These are phyloP conservation scores for Sus scrofa DNA, from an alignment of 2,113 vertebrate genomes.

Conservation along the genomic window DNA sequence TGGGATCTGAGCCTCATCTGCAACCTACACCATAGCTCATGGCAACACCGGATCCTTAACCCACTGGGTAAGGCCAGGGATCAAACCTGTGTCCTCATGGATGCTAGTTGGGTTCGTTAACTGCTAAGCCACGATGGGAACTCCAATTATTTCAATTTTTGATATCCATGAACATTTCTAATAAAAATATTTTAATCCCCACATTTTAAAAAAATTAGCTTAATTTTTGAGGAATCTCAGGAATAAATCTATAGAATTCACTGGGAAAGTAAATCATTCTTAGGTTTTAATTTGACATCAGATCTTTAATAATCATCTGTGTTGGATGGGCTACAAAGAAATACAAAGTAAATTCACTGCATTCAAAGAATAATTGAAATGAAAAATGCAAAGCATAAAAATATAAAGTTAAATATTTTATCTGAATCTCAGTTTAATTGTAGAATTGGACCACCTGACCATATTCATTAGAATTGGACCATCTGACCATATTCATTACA, in stretches of 20 bases:
- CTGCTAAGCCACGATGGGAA: too few relatives aligned
- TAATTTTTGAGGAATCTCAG: constrained; percentile 26
- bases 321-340: neutral
- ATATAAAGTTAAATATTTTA: neutral
- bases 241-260: neutral
- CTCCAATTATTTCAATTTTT: constrained; percentile 37
- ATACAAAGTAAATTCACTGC: neutral
- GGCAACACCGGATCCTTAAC: too few relatives aligned
- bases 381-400: neutral
- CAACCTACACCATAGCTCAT: too few relatives aligned
- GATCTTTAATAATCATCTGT: neutral
- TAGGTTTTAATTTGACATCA: constrained; percentile 25
- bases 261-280: neutral
- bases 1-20: too few relatives aligned
- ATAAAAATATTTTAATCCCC: neutral
- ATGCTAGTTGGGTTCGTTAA: too few relatives aligned
- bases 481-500: neutral
- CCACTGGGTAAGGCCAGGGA: too few relatives aligned
- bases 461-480: neutral
- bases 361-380: constrained; percentile 12
- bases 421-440: neutral
- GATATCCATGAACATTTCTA: neutral
- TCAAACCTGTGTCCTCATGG: too few relatives aligned
- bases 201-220: neutral
- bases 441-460: neutral